These are phyloP conservation scores for Bombylius major DNA, from an alignment of 2,888 invertebrate species.

Conservation along the genomic window DNA sequence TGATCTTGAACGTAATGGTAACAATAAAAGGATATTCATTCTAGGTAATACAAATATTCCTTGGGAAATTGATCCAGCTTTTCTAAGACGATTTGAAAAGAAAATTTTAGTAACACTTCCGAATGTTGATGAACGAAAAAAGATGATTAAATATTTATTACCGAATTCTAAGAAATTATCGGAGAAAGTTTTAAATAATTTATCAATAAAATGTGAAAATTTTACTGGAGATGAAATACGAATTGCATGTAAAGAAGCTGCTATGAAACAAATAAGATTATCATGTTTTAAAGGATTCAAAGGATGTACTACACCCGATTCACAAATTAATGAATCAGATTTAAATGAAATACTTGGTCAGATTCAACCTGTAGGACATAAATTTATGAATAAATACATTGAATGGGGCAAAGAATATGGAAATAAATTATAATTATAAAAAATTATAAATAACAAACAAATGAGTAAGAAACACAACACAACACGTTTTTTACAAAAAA, in stretches of 20 bases:
- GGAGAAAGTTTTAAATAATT: constrained; percentile 23
- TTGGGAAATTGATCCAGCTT: constrained; percentile 84
- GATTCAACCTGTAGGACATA: constrained; percentile 40
- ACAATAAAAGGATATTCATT: constrained; percentile 46
- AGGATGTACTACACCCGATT: not conserved
- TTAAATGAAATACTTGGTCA: constrained; percentile 27
- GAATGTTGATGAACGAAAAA: constrained; percentile 46
- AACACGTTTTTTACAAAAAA: too few species aligned
- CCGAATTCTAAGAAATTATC: constrained; percentile 30
- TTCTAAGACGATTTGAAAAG: constrained; percentile 79
- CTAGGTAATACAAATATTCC: constrained; percentile 85
- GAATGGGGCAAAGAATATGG: constrained; percentile 55
- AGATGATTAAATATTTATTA: constrained; percentile 53
- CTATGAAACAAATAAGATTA: constrained; percentile 66
- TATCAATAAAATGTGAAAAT: constrained; percentile 49
- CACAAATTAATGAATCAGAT: not conserved
- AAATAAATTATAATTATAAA: constrained; percentile 12
- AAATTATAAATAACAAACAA: too few species aligned
- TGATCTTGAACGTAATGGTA: constrained; percentile 52
- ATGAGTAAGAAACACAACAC: too few species aligned
- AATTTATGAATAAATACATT: constrained; percentile 43
- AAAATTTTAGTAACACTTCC: constrained; percentile 72
- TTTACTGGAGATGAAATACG: constrained; percentile 86
- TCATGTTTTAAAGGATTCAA: constrained; percentile 4
- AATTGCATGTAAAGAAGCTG: constrained; percentile 76